Conservation (phyloP, 2,888 invertebrate genomes). For the Drosophila emarginata region DNA sequence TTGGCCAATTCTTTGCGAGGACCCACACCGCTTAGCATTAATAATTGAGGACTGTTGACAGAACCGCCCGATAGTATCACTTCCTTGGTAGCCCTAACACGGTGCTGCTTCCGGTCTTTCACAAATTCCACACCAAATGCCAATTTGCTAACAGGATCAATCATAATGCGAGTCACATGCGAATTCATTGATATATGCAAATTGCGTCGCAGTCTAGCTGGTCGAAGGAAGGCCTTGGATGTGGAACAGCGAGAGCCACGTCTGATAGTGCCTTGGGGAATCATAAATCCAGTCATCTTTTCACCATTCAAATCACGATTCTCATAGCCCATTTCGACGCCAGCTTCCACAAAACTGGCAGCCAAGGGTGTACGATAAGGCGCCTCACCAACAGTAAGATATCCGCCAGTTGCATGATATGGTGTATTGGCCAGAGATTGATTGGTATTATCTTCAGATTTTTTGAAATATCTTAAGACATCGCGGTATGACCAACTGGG, state of each 20-base stretch:
- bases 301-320: conserved; percentile 94
- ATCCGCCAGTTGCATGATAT: conserved; percentile 91
- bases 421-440: conserved; percentile 91
- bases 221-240: conserved; percentile 92
- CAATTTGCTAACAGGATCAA: conserved; percentile 88
- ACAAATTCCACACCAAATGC: conserved; percentile 93
- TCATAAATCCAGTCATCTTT: conserved; percentile 93
- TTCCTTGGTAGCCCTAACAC: conserved; percentile 91
- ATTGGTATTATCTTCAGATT: conserved; percentile 95
- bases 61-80: conserved; percentile 95
- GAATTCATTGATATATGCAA: conserved; percentile 92
- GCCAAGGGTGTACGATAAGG: conserved; percentile 93
- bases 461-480: conserved; percentile 92
- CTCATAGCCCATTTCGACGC: conserved; percentile 91
- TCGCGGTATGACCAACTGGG: conserved; percentile 93
- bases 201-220: conserved; percentile 90
- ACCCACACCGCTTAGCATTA: conserved; percentile 96
- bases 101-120: conserved; percentile 87
- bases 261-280: conserved; percentile 91
- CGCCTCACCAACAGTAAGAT: conserved; percentile 92
- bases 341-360: conserved; percentile 91
- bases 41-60: conserved; percentile 95
- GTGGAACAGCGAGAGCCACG: conserved; percentile 94
- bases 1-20: conserved; percentile 88
- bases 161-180: conserved; percentile 89